Percentiles rank a stretch among this genome's conserved stretches.
phyloP scores from a whole-genome alignment of 1,140 invertebrate species.

The Drosophila tsacasi region DNA sequence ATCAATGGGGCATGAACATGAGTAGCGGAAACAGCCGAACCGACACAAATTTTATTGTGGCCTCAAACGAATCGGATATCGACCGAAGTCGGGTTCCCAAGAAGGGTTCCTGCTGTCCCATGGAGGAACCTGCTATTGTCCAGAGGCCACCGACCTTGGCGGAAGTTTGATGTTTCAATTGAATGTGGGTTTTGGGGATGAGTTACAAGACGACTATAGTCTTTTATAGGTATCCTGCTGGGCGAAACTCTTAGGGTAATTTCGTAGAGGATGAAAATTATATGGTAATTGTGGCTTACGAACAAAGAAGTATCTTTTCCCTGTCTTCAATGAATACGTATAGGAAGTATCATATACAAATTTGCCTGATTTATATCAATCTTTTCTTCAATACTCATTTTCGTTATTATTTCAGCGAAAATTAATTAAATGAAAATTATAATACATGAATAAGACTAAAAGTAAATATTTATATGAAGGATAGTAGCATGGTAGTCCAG shows the following conservation, averaged over 20 bases:
- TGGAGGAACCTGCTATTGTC: slow-evolving; percentile 33
- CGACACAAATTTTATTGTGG: slow-evolving; percentile 24
- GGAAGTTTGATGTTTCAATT: slow-evolving; percentile 8
- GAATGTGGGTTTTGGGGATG: background rate
- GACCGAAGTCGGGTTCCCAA: slow-evolving; percentile 4
- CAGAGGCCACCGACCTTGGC: slow-evolving; percentile 4
- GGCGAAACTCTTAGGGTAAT: background rate
- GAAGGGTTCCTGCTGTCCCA: slow-evolving; percentile 22
- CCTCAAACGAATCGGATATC: slow-evolving; percentile 11
- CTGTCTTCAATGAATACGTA: too few relatives aligned
- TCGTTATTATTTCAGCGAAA: background rate
- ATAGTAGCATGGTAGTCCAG: background rate
- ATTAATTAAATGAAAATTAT: background rate
- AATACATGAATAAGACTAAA: background rate
- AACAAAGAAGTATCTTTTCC: background rate
- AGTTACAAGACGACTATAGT: background rate
- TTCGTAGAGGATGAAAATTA: background rate
- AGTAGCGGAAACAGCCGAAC: slow-evolving; percentile 26
- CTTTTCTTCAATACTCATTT: background rate
- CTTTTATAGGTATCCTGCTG: slow-evolving; percentile 1
- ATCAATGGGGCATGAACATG: slow-evolving; percentile 47
- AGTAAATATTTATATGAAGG: background rate
- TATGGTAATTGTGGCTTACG: background rate
- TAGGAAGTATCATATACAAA: too few relatives aligned
- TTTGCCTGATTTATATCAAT: too few relatives aligned